A percentile compares a stretch with the other conserved stretches of the same genome.
These are phyloP conservation scores for Corythoichthys intestinalis DNA, from an alignment of 2,113 vertebrate genomes.

Conservation along the genomic window DNA sequence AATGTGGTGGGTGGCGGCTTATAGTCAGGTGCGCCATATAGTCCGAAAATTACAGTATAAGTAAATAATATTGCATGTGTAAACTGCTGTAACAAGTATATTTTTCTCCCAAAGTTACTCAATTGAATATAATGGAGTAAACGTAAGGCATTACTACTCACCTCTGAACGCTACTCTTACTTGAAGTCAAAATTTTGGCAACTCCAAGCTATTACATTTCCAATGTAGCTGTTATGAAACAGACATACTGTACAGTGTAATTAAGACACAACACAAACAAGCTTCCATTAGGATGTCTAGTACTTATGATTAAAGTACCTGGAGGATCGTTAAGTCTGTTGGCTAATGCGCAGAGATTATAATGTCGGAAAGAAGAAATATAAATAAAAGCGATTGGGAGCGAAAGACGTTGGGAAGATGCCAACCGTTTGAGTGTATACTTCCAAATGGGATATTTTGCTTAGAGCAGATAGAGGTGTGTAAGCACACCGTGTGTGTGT, in stretches of 20 bases:
- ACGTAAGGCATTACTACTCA: no score
- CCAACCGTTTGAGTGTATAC: constrained; percentile 24
- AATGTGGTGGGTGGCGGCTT: no score
- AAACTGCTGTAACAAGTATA: no score
- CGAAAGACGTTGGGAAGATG: constrained; percentile 41
- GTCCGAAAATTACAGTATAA: no score
- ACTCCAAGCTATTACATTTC: not conserved
- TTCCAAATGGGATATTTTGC: constrained; percentile 29
- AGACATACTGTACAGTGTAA: constrained; percentile 3
- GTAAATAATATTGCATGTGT: no score
- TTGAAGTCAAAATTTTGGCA: no score
- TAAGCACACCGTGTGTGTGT: constrained; percentile 38
- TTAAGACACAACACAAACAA: constrained; percentile 26
- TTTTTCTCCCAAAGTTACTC: no score
- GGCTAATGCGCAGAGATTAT: constrained; percentile 26
- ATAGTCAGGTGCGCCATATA: no score
- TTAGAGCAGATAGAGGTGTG: constrained; percentile 54
- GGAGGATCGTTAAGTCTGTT: constrained; percentile 10
- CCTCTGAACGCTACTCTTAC: no score
- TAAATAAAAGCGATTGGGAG: constrained; percentile 27
- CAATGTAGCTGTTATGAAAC: not conserved
- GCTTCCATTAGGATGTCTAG: constrained; percentile 20
- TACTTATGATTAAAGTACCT: constrained; percentile 15
- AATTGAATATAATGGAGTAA: no score
- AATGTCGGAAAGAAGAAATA: constrained; percentile 15